Evolutionary conservation across 2,888 invertebrate species (phyloP), one percentile per base, ranked within the genome.

Genomic region (Ormyrus pomaceus): DNA sequence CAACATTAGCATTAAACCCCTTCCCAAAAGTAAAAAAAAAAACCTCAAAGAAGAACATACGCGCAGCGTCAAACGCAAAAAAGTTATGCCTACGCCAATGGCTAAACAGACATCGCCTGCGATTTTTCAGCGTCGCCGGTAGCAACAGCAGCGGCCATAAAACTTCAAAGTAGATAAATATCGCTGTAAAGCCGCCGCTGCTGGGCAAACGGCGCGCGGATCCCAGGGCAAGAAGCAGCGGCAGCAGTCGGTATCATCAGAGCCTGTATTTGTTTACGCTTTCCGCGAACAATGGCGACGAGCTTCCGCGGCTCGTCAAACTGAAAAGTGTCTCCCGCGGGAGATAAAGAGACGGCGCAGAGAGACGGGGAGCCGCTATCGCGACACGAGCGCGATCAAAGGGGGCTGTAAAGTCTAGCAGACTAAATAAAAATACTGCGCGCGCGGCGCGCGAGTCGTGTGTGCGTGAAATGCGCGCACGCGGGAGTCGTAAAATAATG

Each of bases 151-250:
- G n/a, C 68, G 34, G 13, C 13, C 61, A 45, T 65, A 79, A 77
- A 70, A 55, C 79, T 65, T 76, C 71, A 79, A 82, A 82, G 72
- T 75, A 69, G 79, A 79, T 81, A 68, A 81, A 75, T 79, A 75
- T 78, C 72, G 69, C 61, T 69, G 55, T 61, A 68, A 55, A 69
- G 6, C 51, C 10, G 46, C n/a, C 46, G 46, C 19, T 5, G 48
- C 19, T 19, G 19, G 19, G 19, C 19, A 19, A 19, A 19, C 19
- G n/a, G 2, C 6, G 8, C 11, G 34, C 13, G 61, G 13, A 71
- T 58, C 53, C n/a, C 9, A n/a, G 62, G 4, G 51, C 56, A 19
- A 45, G 19, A 19, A 19, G 19, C 19, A 19, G 19, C 19, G 1
- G 19, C 19, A 19, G 19, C 19, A 71, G 50, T 10, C 11, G 11